These are phyloP conservation scores for Nasonia vitripennis DNA, from an alignment of 1,140 invertebrate species.

Conservation along the genomic window DNA sequence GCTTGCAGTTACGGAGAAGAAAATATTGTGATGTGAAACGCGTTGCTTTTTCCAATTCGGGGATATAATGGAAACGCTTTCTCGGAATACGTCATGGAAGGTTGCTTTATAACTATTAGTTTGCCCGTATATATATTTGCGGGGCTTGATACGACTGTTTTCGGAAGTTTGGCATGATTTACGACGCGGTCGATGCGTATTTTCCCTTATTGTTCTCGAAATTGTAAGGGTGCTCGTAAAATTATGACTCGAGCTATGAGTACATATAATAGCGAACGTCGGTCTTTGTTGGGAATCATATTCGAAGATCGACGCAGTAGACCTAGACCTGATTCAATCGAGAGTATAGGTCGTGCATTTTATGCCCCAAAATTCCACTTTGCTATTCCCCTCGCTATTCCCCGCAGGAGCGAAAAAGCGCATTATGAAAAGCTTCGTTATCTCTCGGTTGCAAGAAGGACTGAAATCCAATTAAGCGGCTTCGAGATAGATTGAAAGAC, in stretches of 20 bases:
- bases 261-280: neutral
- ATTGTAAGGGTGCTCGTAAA: neutral
- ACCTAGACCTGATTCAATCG: neutral
- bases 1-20: neutral
- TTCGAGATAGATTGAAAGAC: constrained; percentile 14
- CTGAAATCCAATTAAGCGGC: constrained; percentile 9
- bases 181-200: neutral
- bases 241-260: neutral
- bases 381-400: too few relatives aligned
- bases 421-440: too few relatives aligned
- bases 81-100: neutral
- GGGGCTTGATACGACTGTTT: neutral
- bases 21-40: neutral
- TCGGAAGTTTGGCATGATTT: neutral
- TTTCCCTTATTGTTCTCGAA: neutral
- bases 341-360: neutral
- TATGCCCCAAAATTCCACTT: too few relatives aligned
- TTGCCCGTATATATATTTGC: neutral
- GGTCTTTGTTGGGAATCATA: neutral
- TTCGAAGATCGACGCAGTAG: neutral
- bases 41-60: too few relatives aligned
- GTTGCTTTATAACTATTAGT: neutral
- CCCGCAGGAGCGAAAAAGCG: too few relatives aligned
- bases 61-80: too few relatives aligned
- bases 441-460: neutral